Conservation (phyloP, 2,888 invertebrate species). For the Galerucella nymphaeae region DNA sequence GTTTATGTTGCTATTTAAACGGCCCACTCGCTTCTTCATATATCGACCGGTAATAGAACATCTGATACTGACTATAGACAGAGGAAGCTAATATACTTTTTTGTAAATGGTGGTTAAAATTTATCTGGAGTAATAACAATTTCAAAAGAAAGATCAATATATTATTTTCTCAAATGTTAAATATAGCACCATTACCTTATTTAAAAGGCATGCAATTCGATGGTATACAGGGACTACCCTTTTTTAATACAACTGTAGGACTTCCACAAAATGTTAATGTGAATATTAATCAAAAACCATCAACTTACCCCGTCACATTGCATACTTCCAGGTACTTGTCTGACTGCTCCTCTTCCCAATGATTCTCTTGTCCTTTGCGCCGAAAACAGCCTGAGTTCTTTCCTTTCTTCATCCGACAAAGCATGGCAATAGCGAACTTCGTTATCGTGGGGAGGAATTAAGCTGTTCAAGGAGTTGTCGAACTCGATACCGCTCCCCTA, state of each 20-base stretch:
- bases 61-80: conserved; percentile 11
- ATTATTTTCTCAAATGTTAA: too few relatives aligned
- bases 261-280: too few relatives aligned
- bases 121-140: too few relatives aligned
- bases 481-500: conserved; percentile 93
- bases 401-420: conserved; percentile 92
- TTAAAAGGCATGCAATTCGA: too few relatives aligned
- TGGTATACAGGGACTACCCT: too few relatives aligned
- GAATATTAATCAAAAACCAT: background rate
- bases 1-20: conserved; percentile 55
- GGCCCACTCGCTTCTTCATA: conserved; percentile 42
- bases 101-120: background rate
- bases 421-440: conserved; percentile 96
- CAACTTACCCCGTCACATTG: conserved; percentile 83
- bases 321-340: conserved; percentile 80
- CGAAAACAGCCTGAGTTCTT: conserved; percentile 92
- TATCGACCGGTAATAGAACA: conserved; percentile 39
- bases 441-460: conserved; percentile 66
- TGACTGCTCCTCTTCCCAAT: conserved; percentile 91
- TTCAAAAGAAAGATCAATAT: too few relatives aligned
- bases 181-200: too few relatives aligned
- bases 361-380: conserved; percentile 95
- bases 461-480: conserved; percentile 66
- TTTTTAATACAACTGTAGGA: too few relatives aligned
- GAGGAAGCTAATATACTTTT: background rate